Evolutionary conservation across 2,888 invertebrate genomes (phyloP), one percentile per base, ranked within the genome.

Genomic region (Tetragonisca angustula): DNA sequence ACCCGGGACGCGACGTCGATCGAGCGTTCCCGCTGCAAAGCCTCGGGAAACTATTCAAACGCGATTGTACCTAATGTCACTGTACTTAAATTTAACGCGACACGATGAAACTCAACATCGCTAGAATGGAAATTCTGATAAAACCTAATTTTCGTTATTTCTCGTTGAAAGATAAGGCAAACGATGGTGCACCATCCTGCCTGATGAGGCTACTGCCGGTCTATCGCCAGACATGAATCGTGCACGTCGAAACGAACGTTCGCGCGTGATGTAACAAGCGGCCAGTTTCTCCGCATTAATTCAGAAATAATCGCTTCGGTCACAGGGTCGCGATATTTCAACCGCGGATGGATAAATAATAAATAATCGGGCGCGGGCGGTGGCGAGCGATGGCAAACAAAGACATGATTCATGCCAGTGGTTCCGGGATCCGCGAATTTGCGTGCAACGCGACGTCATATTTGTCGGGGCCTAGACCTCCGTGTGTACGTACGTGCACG

Each of bases 391-490:
- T 15, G 24, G 69, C 65, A 79, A 82, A 82, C 83, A 68, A 80
- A 83, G 71, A 76, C 68, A 68, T 76, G 83, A 83, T 80, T 83
- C 71, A 83, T 80, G 71, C 6, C 68, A n/a, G 68, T 9, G 76
- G 68, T 76, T 43, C 56, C 36, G 50, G 72, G 72, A 80, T 82
- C 69, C 56, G 54, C 76, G 71, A 71, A 83, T 83, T 83, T 76
- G 76, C 71, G 81, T 71, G 71, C 67, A 50, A 76, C 81, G 65
- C n/a, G 54, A 67, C 59, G 76, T 81, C 56, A 62, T 71, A 81
- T 81, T 81, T 69, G 72, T 24, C 50, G 52, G 70, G n/a, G 56
- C 54, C 56, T 24, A 11, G 52, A 15, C 21, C 24, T 65, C 50
- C 17, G 43, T 43, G 9, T 9, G 43, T 27, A 36, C 50, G 13